Evolutionary conservation across 1,140 invertebrate species (phyloP).

Genomic region (Cotesia vestalis): DNA sequence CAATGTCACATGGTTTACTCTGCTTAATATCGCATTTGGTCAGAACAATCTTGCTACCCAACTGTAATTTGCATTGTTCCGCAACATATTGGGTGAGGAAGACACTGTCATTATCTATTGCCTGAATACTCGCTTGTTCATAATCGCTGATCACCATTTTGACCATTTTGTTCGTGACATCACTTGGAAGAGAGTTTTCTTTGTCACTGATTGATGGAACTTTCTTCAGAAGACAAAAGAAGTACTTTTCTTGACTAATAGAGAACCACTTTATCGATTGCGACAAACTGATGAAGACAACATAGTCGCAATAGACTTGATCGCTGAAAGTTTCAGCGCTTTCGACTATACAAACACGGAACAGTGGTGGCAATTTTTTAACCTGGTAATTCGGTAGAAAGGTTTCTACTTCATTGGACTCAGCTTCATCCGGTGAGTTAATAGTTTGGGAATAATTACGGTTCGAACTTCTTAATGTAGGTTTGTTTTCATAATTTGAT

Average conservation of each 20-base stretch:
- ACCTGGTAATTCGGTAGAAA: no score
- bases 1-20: conserved; percentile 51
- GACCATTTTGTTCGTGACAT: no score
- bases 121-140: neutral
- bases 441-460: no score
- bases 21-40: conserved; percentile 40
- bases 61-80: conserved; percentile 51
- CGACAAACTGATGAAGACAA: neutral
- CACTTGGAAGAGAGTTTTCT: no score
- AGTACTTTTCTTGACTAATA: neutral
- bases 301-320: conserved; percentile 16
- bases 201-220: neutral
- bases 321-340: no score
- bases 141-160: no score
- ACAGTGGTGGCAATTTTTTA: no score
- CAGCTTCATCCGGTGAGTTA: no score
- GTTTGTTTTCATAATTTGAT: conserved; percentile 20
- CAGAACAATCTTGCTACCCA: conserved; percentile 60
- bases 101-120: conserved; percentile 26
- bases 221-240: conserved; percentile 1
- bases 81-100: conserved; percentile 47
- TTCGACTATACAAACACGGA: no score
- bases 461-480: neutral
- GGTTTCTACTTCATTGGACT: no score
- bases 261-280: conserved; percentile 18